A percentile compares a stretch with the other conserved stretches of the same genome.
phyloP scores from a whole-genome alignment of 2,113 vertebrate genomes.

The Sus scrofa region T2T-Sscrofa CM000824.6:61447501-61448000 shows the following conservation, averaged over 20 bases:
- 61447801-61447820: conserved; percentile 72
- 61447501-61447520: conserved; percentile 78
- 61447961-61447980: background rate
- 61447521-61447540: conserved; percentile 79
- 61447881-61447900: background rate
- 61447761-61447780: conserved; percentile 65
- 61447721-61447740: no score
- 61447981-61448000: background rate
- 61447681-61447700: conserved; percentile 78
- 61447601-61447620: conserved; percentile 80
- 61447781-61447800: conserved; percentile 73
- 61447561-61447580: conserved; percentile 83
- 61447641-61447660: conserved; percentile 66
- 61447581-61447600: conserved; percentile 83
- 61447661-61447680: conserved; percentile 77
- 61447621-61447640: conserved; percentile 83
- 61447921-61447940: background rate
- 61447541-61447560: conserved; percentile 82
- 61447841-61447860: background rate
- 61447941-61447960: background rate
- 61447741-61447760: conserved; percentile 69
- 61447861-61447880: background rate
- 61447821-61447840: conserved; percentile 48
- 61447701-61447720: no score
- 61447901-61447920: background rate